Conservation (phyloP, 2,888 invertebrate genomes). For the Anagyrus pseudococci region DNA sequence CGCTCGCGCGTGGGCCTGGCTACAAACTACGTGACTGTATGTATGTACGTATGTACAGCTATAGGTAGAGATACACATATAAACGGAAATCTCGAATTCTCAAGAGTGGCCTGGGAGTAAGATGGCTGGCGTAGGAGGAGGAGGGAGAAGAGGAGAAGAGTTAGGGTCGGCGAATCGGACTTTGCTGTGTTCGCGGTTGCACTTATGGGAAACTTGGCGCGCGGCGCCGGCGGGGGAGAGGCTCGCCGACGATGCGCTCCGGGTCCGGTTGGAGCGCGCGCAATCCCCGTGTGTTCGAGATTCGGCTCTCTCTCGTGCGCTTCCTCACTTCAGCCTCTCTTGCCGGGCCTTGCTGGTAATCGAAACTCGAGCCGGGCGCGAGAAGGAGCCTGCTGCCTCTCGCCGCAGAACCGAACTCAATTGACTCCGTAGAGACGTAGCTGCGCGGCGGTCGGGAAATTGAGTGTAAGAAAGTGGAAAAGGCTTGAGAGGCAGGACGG, state of each 20-base stretch:
- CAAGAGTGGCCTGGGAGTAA: not conserved
- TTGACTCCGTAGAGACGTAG: not conserved
- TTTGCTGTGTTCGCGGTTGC: slow-evolving; percentile 21
- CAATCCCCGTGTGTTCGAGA: slow-evolving; percentile 16
- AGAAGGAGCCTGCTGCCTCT: too few species aligned
- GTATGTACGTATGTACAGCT: too few species aligned
- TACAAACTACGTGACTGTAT: not conserved
- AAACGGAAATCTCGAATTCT: slow-evolving; percentile 17
- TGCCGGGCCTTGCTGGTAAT: slow-evolving; percentile 18
- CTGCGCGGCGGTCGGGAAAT: not conserved
- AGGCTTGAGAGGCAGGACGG: not conserved
- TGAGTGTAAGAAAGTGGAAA: slow-evolving; percentile 24
- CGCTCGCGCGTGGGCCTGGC: not conserved
- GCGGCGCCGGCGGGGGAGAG: not conserved
- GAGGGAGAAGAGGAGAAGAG: not conserved
- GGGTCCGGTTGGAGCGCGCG: not conserved
- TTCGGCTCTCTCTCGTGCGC: not conserved
- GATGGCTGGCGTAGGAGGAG: not conserved
- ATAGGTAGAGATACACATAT: slow-evolving; percentile 1
- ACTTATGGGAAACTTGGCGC: slow-evolving; percentile 23
- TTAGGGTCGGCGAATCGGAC: not conserved
- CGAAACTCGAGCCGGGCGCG: too few species aligned
- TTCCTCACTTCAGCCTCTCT: not conserved
- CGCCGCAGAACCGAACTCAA: not conserved
- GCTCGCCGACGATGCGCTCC: slow-evolving; percentile 4